These are phyloP conservation scores for Malaclemys terrapin DNA, from an alignment of 2,113 vertebrate genomes.

Conservation along the genomic window DNA sequence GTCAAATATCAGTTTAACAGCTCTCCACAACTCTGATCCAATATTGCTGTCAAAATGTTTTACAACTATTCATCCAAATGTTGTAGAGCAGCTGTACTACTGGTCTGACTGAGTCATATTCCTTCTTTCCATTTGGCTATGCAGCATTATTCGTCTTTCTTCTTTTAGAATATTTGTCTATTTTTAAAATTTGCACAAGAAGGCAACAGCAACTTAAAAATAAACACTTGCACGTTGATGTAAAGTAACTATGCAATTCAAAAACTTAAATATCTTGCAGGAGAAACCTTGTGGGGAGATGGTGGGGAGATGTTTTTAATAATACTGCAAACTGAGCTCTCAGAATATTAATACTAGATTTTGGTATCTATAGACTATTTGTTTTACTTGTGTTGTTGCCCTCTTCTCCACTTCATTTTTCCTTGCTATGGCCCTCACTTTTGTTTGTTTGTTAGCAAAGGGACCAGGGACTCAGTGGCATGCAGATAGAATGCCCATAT, in stretches of 20 bases:
- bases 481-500: too few species aligned
- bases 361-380: neutral
- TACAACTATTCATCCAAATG: conserved; percentile 85
- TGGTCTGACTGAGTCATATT: conserved; percentile 86
- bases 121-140: conserved; percentile 82
- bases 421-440: neutral
- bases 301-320: neutral
- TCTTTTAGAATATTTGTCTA: conserved; percentile 93
- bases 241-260: conserved; percentile 21
- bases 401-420: neutral
- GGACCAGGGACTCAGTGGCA: too few species aligned
- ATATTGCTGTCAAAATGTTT: conserved; percentile 83
- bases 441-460: neutral
- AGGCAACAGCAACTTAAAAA: conserved; percentile 79
- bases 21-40: conserved; percentile 47
- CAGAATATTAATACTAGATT: neutral
- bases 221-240: conserved; percentile 68
- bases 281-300: neutral
- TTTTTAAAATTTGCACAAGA: conserved; percentile 90
- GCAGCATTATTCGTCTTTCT: conserved; percentile 90
- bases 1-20: conserved; percentile 71
- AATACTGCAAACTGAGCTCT: neutral
- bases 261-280: conserved; percentile 30
- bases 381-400: neutral
- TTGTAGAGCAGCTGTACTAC: conserved; percentile 89